These are phyloP conservation scores for Drosophila takahashii DNA, from an alignment of 1,140 invertebrate genomes.

Conservation along the genomic window DNA sequence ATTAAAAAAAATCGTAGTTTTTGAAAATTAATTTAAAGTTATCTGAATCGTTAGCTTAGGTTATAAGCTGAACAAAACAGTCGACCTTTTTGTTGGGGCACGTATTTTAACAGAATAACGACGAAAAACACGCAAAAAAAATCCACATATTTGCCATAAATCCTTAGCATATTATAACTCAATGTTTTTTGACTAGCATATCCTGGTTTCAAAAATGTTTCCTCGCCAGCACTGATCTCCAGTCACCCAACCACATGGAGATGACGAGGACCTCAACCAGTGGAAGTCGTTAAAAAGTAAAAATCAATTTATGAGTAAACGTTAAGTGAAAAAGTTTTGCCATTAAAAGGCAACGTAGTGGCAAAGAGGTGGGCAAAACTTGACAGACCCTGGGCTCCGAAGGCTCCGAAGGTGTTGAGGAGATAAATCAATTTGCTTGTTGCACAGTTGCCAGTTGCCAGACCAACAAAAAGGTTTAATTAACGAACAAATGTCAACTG, in stretches of 20 bases:
- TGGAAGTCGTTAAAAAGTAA: conserved; percentile 78
- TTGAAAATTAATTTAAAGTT: too few relatives aligned
- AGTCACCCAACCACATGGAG: conserved; percentile 10
- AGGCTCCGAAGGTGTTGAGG: conserved; percentile 62
- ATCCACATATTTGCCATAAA: too few relatives aligned
- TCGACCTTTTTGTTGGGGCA: too few relatives aligned
- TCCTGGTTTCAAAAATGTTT: neutral
- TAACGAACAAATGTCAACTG: conserved; percentile 82
- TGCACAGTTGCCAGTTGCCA: conserved; percentile 67
- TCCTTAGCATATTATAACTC: too few relatives aligned
- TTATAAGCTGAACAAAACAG: too few relatives aligned
- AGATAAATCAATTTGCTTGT: conserved; percentile 83
- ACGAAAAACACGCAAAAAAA: too few relatives aligned
- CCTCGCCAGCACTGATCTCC: conserved; percentile 15
- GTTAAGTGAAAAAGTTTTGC: conserved; percentile 83
- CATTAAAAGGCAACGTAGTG: conserved; percentile 65
- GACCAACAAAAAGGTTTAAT: conserved; percentile 81
- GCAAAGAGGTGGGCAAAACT: conserved; percentile 44
- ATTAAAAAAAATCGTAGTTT: too few relatives aligned
- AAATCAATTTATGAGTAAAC: conserved; percentile 83
- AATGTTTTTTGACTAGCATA: too few relatives aligned
- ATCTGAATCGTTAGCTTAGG: too few relatives aligned
- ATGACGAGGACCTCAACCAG: conserved; percentile 1
- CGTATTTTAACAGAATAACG: too few relatives aligned
- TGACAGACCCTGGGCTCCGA: conserved; percentile 51